Conservation (phyloP, 2,113 vertebrate species). For the Eleginops maclovinus region DNA sequence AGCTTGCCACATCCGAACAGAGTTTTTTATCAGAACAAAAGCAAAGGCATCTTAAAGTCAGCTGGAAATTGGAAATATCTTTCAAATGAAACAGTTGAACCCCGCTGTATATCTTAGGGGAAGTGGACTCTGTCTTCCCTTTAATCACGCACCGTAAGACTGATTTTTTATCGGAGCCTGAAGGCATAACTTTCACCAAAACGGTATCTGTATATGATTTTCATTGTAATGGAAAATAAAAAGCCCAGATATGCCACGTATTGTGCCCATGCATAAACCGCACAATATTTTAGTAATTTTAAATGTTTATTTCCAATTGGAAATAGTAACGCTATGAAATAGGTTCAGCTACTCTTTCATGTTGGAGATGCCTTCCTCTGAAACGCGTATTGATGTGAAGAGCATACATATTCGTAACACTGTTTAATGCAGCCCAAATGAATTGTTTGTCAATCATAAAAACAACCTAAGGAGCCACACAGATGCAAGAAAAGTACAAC, state of each 20-base stretch:
- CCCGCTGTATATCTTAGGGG: conserved; percentile 18
- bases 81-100: conserved; percentile 33
- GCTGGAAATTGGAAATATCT: conserved; percentile 38
- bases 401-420: conserved; percentile 26
- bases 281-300: conserved; percentile 26
- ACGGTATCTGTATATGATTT: conserved; percentile 36
- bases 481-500: conserved; percentile 12
- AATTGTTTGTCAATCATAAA: conserved; percentile 37
- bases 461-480: conserved; percentile 14
- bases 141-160: conserved; percentile 51
- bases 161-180: conserved; percentile 26
- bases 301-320: conserved; percentile 21
- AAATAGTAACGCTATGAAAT: conserved; percentile 45
- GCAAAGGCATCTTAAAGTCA: conserved; percentile 34
- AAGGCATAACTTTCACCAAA: conserved; percentile 53
- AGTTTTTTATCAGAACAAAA: conserved; percentile 38
- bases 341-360: conserved; percentile 47
- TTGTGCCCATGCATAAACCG: conserved; percentile 29
- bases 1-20: conserved; percentile 15
- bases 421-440: conserved; percentile 24
- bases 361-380: conserved; percentile 25
- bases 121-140: conserved; percentile 36
- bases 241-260: conserved; percentile 30
- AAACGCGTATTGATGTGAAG: conserved; percentile 38
- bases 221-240: conserved; percentile 60